Conservation (phyloP, 1,140 invertebrate genomes). For the Aphaenogaster ashmeadi region DNA sequence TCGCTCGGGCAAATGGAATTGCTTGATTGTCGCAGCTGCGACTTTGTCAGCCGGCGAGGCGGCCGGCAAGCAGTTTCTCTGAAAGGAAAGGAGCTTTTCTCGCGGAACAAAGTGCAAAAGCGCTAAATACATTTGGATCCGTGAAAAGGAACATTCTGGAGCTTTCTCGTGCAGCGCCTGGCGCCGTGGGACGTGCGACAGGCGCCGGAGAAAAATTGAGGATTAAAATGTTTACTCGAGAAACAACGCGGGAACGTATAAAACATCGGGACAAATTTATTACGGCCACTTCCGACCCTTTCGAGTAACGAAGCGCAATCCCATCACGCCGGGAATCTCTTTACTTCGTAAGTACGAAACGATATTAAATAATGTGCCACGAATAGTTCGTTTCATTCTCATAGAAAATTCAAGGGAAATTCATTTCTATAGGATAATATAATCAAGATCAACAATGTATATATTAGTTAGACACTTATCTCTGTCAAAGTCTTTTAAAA, state of each 20-base stretch:
- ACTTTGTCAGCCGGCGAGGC: conserved; percentile 60
- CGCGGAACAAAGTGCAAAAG: conserved; percentile 66
- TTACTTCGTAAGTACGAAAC: conserved; percentile 53
- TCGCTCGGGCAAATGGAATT: conserved; percentile 72
- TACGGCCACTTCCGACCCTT: conserved; percentile 64
- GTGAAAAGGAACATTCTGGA: conserved; percentile 65
- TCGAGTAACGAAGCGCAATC: conserved; percentile 61
- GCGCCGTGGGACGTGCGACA: conserved; percentile 14
- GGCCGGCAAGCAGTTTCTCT: conserved; percentile 56
- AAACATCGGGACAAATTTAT: conserved; percentile 66
- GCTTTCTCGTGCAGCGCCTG: conserved; percentile 55
- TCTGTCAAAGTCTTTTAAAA: neutral
- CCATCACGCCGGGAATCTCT: conserved; percentile 50
- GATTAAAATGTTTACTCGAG: conserved; percentile 66
- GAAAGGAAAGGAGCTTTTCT: conserved; percentile 68
- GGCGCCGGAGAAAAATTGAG: conserved; percentile 53
- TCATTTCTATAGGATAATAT: neutral
- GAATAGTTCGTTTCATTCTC: conserved; percentile 36
- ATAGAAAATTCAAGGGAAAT: conserved; percentile 4
- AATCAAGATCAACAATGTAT: neutral
- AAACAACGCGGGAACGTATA: conserved; percentile 61
- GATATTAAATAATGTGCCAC: conserved; percentile 60
- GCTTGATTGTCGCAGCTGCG: conserved; percentile 62
- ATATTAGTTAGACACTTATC: neutral
- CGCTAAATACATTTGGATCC: conserved; percentile 68